Base-by-base conservation (phyloP, 2,113 vertebrate genomes). In the Melanostigma gelatinosum region DNA sequence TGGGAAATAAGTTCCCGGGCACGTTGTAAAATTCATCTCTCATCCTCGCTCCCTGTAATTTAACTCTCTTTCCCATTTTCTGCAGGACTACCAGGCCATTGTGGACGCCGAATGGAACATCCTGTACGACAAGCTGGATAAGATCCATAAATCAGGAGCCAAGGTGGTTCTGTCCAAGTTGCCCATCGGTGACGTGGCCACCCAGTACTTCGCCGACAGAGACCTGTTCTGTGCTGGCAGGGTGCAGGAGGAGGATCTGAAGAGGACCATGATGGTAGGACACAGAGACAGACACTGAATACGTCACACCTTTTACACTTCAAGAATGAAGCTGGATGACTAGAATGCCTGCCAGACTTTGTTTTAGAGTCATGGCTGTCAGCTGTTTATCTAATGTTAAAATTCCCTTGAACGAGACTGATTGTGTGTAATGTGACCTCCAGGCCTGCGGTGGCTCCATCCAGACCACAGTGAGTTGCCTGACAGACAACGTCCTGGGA, bases 31-130 rank as follows among this genome's bases (percentile, higher is more conserved):
- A 50, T 48, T 0, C 32, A 7, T 44, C 5, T n/a, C 4, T 29
- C 12, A 10, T 38, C 13, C 1, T 62, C 0, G 0, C 6, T 22
- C 7, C 11, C 0, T 42, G 4, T 54, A 40, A 42, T 3, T 4
- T 10, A 18, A 62, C 18, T 2, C 1, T 13, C n/a, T 50, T 12
- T 16, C 20, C 24, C 3, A 5, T 16, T 69, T n/a, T 76, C 24
- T 88, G 16, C 75, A 99, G 98, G 98, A 99, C 36, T 99, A 99
- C 82, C 98, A 99, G 91, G 97, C 98, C 58, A 99, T 99, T 0
- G 98, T 99, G 68, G 98, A 99, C 4, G 98, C 98, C 0, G 98
- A 99, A 82, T 99, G 98, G 98, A 97, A 96, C 93, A 99, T 99
- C 92, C 92, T 99, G 8, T 99, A 99, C 0, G 97, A 99, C 93